Evolutionary conservation across 2,113 vertebrate genomes (phyloP), one percentile per base, ranked within the genome.

Genomic region (Tupaia tana): DNA sequence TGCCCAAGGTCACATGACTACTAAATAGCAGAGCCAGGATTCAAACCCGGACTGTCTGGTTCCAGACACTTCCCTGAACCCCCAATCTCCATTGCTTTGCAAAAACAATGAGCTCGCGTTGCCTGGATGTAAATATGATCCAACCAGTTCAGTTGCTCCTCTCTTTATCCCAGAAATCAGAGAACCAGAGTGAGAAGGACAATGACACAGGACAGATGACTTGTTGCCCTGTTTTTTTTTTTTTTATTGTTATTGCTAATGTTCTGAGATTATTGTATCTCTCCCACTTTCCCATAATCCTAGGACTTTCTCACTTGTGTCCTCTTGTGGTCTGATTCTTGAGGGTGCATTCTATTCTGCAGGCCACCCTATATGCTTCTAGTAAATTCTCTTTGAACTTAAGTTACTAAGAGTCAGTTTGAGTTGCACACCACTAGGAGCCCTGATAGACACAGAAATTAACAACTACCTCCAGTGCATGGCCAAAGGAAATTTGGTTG

Each of bases 161-260:
- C 78, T 87, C n/a, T 92, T 75, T 63, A 24, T 86, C 77, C 64
- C 34, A 24, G 93, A 86, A 80, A 75, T 86, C 61, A 82, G 64
- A 29, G n/a, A 80, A 75, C 83, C 61, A 82, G 64, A 29, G n/a
- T n/a, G 4, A 4, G 54, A 31, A 92, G 20, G 9, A 34, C 16
- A 74, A 19, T n/a, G 29, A 94, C 14, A 7, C 8, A 19, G 67
- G 79, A 77, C 2, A 43, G 78, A 81, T 5, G 25, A 15, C 83
- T 18, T 6, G 24, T 31, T 34, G 25, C 43, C 11, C 67, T 31
- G 14, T 16, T 52, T 69, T 67, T 59, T 22, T 90, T 22, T 67
- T 59, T 22, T 90, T 22, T 16, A 52, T 69, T 67, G 52, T 22
- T 22, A 19, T 6, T 59, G 79, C 54, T 61, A 22, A 43, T 18